Evolutionary conservation across 2,797 vertebrate species (phyloP).

Genomic region (Pteronotus mesoamericanus): DNA sequence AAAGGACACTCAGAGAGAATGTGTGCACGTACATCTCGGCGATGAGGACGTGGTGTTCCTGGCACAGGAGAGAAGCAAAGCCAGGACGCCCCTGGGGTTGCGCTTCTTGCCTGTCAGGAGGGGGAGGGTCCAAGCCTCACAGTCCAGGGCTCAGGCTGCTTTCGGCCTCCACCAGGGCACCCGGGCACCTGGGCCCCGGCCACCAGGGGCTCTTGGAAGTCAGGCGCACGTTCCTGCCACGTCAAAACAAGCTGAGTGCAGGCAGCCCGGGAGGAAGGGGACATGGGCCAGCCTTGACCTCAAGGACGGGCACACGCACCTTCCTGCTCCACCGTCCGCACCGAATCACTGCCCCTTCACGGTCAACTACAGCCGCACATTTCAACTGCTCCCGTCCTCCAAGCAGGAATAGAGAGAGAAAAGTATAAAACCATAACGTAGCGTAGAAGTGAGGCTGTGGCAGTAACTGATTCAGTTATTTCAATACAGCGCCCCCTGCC

Average conservation of each 20-base stretch:
- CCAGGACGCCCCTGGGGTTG: background rate
- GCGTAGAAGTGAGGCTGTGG: rapidly evolving
- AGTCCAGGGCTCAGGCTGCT: background rate
- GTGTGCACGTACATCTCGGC: background rate
- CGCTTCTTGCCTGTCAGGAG: background rate
- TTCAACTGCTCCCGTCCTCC: background rate
- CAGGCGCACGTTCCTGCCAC: background rate
- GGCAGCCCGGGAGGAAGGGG: background rate
- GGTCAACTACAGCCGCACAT: background rate
- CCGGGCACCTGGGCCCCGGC: background rate
- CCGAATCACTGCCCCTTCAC: rapidly evolving
- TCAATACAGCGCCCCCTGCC: background rate
- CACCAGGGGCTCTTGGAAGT: background rate
- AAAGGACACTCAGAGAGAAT: background rate
- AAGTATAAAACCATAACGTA: background rate
- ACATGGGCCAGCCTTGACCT: background rate
- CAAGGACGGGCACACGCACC: background rate
- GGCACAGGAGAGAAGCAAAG: background rate
- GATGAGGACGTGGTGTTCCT: rapidly evolving
- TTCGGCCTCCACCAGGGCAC: background rate
- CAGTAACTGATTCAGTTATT: no score
- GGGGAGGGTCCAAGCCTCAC: background rate
- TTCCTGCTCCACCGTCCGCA: background rate
- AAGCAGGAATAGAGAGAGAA: background rate
- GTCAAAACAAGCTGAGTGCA: no score